Evolutionary conservation across 2,113 vertebrate genomes (phyloP), one percentile per base, ranked within the genome.

Genomic region (Lates calcarifer): DNA sequence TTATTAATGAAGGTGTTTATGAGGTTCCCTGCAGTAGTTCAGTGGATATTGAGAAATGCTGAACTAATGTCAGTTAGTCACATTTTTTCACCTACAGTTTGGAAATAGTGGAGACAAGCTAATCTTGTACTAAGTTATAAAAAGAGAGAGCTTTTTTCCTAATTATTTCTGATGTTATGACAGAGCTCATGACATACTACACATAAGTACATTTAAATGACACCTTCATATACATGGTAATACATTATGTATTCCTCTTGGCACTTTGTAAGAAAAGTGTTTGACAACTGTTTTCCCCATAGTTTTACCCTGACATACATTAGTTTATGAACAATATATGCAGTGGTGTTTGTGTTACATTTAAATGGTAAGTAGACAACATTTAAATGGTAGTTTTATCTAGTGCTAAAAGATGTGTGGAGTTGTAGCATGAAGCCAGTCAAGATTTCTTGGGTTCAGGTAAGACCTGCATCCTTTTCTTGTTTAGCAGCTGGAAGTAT

Each of bases 1-100:
- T 83, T 77, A 81, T 66, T 68, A 83, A 76, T 35, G 5, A 61
- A 66, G 33, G 61, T 31, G 57, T 78, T 77, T 45, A 57, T 80
- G 41, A 39, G 43, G 56, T 72, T 33, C 4, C 22, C 22, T 31
- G 26, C 29, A 47, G 24, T 11, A 4, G 33, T 64, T 57, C 57
- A 45, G 53, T 9, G 7, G 56, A 61, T 61, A 29, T 10, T 55
- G 35, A 70, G 53, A 63, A 47, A 62, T 14, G 35, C 33, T 33
- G 24, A 61, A 22, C 1, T 24, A 57, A 73, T 68, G 55, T 39
- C 43, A 62, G 8, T 9, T 13, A 33, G 39, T 66, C 63, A 60
- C 24, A 74, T 35, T 28, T 60, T 66, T 35, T 31, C 18, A 74
- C 14, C 2, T 39, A 56, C 33, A 57, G 29, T 33, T 39, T 47